A percentile compares a stretch with the other conserved stretches of the same genome.
phyloP scores from a whole-genome alignment of 2,888 invertebrate species.

The Oscheius sp. region DNA sequence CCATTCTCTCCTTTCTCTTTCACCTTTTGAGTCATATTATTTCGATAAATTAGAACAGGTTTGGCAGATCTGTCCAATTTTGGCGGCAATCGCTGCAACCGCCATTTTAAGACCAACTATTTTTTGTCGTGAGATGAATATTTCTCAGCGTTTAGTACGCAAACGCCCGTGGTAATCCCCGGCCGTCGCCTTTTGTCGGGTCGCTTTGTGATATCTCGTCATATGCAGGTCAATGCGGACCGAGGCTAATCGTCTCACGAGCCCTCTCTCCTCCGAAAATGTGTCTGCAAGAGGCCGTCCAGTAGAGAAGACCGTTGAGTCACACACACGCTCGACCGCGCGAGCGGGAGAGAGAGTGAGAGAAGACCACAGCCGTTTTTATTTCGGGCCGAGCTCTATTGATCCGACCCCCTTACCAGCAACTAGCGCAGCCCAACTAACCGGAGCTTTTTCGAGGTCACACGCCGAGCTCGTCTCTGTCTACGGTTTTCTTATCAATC shows the following conservation, averaged over 20 bases:
- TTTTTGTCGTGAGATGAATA: neutral
- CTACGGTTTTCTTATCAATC: conserved; percentile 9
- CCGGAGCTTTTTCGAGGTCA: conserved; percentile 1
- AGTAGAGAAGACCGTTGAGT: too few relatives aligned
- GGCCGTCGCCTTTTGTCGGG: too few relatives aligned
- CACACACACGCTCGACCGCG: too few relatives aligned
- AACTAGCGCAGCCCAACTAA: conserved; percentile 10
- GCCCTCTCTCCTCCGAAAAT: neutral
- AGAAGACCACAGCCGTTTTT: conserved; percentile 28
- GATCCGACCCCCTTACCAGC: conserved; percentile 27
- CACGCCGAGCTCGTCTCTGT: neutral
- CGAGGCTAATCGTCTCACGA: conserved; percentile 21
- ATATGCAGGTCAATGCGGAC: neutral
- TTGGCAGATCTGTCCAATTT: conserved; percentile 4
- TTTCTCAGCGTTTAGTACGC: neutral
- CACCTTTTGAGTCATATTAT: neutral
- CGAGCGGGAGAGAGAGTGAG: too few relatives aligned
- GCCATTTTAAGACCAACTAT: neutral
- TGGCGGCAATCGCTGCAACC: neutral
- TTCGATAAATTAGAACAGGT: conserved; percentile 18
- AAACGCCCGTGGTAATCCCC: neutral
- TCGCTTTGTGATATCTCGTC: conserved; percentile 8
- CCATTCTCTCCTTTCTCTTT: neutral
- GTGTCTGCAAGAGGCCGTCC: too few relatives aligned
- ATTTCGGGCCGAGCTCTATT: conserved; percentile 29